A percentile compares a stretch with the other conserved stretches of the same genome.
Evolutionary conservation across 2,113 vertebrate species (phyloP).

Genomic region (Myotis brandtii): DNA sequence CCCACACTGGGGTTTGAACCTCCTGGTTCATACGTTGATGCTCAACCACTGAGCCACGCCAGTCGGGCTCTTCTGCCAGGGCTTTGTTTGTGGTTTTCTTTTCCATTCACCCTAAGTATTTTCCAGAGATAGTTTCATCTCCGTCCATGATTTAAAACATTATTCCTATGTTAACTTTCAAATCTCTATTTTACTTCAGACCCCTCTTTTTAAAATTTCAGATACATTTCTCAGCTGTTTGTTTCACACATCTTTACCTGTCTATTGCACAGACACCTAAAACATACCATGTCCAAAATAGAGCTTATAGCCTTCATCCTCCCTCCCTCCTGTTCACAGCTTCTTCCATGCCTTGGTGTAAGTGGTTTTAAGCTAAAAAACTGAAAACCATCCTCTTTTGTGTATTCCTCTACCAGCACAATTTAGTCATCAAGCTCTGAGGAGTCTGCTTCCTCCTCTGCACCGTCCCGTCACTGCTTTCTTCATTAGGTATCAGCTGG

Average conservation of each 20-base stretch:
- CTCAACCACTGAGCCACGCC: no score
- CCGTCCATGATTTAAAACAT: background rate
- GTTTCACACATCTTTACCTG: background rate
- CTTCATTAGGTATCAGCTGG: background rate
- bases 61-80: background rate
- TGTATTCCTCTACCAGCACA: background rate
- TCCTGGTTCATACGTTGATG: no score
- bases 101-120: background rate
- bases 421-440: background rate
- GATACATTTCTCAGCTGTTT: background rate
- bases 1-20: no score
- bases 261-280: background rate
- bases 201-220: background rate
- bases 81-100: conserved; percentile 20
- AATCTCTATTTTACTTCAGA: background rate
- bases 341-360: background rate
- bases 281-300: background rate
- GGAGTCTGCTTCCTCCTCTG: background rate
- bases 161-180: conserved; percentile 3
- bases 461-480: background rate
- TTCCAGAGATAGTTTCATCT: background rate
- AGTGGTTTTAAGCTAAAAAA: conserved; percentile 13
- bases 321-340: background rate
- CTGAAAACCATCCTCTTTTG: background rate
- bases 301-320: background rate